Base-by-base conservation (phyloP, 2,888 invertebrate species). In the Agrochola litura region DNA sequence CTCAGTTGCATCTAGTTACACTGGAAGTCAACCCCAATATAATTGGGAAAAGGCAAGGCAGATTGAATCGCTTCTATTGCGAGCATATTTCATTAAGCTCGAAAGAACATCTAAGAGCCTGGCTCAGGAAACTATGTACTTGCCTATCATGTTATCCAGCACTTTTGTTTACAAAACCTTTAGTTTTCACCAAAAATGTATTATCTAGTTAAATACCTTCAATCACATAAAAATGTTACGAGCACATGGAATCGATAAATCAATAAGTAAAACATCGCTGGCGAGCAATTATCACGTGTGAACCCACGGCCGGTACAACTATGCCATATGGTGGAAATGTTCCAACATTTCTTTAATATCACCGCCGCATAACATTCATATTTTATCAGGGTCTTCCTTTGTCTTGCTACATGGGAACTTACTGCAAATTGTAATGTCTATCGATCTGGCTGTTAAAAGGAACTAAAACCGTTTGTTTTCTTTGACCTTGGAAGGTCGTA, bases 231-330 rank as follows among this genome's bases (percentile, higher is more conserved):
- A 75, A 79, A 91, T 89, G 94, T 94, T 93, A 74, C 37, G 77
- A 70, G 89, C 87, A 54, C 81, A 87, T 90, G 92, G 64, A 86
- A 90, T 93, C 92, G 79, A 94, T 93, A 92, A 90, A 91, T 92
- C 92, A 86, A 93, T 91, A 80, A 60, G 52, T 54, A 54, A 70
- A 67, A 67, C 76, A 63, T 79, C 49, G 66, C 66, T 80, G 46
- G 71, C 56, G 49, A 71, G 81, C 83, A 92, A 92, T 92, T 92
- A 92, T 81, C 64, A 89, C 91, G 91, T 90, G 93, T 90, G 90
- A 89, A 82, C 76, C 86, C 84, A 83, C 78, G 61, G 84, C 83
- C 88, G 80, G 81, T 83, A 82, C 70, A 56, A 67, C 60, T 22
- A 49, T 9, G 49, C 60, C 76, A 70, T 70, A 58, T 60, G 64